These are phyloP conservation scores for Hylaea fasciaria DNA, from an alignment of 2,888 invertebrate species.

Conservation along the genomic window DNA sequence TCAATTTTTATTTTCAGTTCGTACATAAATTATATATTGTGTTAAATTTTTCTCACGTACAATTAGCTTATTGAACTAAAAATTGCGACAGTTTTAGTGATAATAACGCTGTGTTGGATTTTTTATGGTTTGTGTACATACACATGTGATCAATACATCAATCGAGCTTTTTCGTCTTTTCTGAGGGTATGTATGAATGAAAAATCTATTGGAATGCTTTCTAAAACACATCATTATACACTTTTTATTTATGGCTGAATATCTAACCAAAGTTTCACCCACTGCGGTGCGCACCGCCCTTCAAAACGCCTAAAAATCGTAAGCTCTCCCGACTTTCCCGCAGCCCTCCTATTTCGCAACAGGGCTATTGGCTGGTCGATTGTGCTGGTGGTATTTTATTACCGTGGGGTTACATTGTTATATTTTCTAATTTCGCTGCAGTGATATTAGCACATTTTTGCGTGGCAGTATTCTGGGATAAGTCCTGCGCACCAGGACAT, in stretches of 20 bases:
- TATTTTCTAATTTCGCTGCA: constrained; percentile 40
- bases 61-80: neutral
- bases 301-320: constrained; percentile 32
- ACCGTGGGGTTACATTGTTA: constrained; percentile 62
- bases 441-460: constrained; percentile 12
- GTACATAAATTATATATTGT: constrained; percentile 18
- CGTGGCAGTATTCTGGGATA: constrained; percentile 9
- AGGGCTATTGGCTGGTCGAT: constrained; percentile 38
- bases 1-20: constrained; percentile 16
- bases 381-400: constrained; percentile 62
- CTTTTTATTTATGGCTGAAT: constrained; percentile 39
- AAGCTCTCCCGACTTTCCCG: constrained; percentile 22
- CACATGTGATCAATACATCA: constrained; percentile 78
- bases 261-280: constrained; percentile 53
- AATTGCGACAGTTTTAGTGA: constrained; percentile 23
- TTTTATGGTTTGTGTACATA: constrained; percentile 65
- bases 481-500: constrained; percentile 26
- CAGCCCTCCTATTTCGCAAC: constrained; percentile 40
- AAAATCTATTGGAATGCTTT: constrained; percentile 47
- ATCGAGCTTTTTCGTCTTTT: constrained; percentile 56
- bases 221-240: constrained; percentile 11
- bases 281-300: constrained; percentile 60
- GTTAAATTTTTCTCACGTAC: constrained; percentile 9
- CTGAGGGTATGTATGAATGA: constrained; percentile 76
- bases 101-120: constrained; percentile 22